Base-by-base conservation (phyloP, 2,888 invertebrate genomes). In the Mesorhabditis belari region DNA sequence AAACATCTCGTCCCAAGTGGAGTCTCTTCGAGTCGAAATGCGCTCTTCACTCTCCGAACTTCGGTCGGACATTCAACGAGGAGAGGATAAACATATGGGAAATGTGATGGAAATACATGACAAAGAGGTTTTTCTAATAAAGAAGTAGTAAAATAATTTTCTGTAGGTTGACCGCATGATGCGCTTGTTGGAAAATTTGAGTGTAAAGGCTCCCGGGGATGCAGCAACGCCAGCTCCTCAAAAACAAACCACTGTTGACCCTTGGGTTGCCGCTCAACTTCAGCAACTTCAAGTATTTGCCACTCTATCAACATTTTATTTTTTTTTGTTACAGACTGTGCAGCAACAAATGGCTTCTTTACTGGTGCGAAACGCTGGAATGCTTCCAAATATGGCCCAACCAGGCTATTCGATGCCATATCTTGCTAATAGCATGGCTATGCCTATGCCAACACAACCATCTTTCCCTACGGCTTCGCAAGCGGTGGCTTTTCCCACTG, bases 21-120 rank as follows among this genome's bases (percentile, higher is more conserved):
- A 73, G 29, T 62, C 65, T 0, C 51, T 69, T 27, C 66, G 64
- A 35, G 73, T 73, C 17, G 51, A 50, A 19, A 23, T 50, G 12
- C 51, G 51, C 21, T n/a, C 51, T 9, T n/a, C 17, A n/a, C 6
- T 50, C 17, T 50, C 51, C 21, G 21, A 9, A 9, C 55, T 69
- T 3, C 61, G 69, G 9, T 64, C 65, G 49, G 69, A 59, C n/a
- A n/a, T 44, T 9, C 19, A 27, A 17, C 51, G 65, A 0, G 60
- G 23, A 57, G 55, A 65, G 53, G 17, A 67, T 57, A 6, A 35
- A 35, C n/a, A 35, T n/a, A n/a, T 35, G 12, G 44, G n/a, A 17
- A n/a, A n/a, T n/a, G 12, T 35, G 44, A 35, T 9, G 12, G n/a
- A 35, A n/a, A 17, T n/a, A n/a, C 44, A 35, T 35, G 44, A 35